Conservation (phyloP, 2,888 invertebrate species). For the Drosophila incognita region DNA sequence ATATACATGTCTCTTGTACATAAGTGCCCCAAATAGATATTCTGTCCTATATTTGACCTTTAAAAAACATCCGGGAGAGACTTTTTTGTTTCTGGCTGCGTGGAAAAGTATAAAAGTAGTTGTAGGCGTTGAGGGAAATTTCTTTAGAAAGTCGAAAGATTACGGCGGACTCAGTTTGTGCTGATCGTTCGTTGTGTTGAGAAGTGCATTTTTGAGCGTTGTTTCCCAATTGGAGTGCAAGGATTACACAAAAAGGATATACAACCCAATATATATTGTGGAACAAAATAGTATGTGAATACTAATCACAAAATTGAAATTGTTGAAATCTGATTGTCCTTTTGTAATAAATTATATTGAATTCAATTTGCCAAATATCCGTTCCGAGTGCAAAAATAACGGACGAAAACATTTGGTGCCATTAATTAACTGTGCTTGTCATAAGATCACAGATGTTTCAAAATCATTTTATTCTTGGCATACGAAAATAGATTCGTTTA, state of each 20-base stretch:
- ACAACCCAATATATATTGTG: slow-evolving; percentile 13
- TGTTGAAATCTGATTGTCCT: slow-evolving; percentile 14
- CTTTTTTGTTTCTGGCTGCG: slow-evolving; percentile 43
- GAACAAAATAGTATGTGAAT: slow-evolving; percentile 25
- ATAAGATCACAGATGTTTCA: slow-evolving; percentile 41
- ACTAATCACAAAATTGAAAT: not conserved
- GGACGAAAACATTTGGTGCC: slow-evolving; percentile 59
- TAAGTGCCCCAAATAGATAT: slow-evolving; percentile 29
- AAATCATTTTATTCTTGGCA: slow-evolving; percentile 29
- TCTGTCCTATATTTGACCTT: slow-evolving; percentile 77
- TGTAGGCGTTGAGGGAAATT: slow-evolving; percentile 73
- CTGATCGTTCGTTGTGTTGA: slow-evolving; percentile 63
- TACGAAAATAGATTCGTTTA: slow-evolving; percentile 64
- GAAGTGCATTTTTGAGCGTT: slow-evolving; percentile 55
- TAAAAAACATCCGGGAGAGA: slow-evolving; percentile 55
- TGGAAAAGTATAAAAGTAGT: slow-evolving; percentile 70
- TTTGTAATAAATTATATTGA: slow-evolving; percentile 13
- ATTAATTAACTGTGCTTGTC: slow-evolving; percentile 66
- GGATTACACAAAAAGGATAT: slow-evolving; percentile 54
- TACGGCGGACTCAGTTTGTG: slow-evolving; percentile 62
- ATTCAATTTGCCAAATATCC: slow-evolving; percentile 9
- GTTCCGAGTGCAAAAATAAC: slow-evolving; percentile 63
- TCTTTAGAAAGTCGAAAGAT: slow-evolving; percentile 60
- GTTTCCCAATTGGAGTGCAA: slow-evolving; percentile 23
- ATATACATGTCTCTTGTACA: slow-evolving; percentile 16